These are phyloP conservation scores for Asarcornis scutulata DNA, from an alignment of 2,113 vertebrate genomes.

Conservation along the genomic window DNA sequence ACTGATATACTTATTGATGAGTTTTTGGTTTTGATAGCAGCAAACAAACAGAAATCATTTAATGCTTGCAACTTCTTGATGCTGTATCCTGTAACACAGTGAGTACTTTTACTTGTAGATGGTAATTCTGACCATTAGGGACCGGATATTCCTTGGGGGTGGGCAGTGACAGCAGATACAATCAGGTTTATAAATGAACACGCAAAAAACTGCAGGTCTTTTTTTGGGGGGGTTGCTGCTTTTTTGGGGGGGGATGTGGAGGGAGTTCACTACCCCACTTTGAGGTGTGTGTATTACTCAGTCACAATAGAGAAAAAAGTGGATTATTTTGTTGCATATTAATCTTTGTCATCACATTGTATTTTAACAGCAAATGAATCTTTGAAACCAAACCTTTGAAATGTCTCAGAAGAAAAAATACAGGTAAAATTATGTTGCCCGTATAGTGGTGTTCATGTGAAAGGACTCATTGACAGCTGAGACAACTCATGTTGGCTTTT, in stretches of 20 bases:
- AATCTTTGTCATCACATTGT: not conserved
- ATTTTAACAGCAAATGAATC: constrained; percentile 11
- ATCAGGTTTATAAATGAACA: not conserved
- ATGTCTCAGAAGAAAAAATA: constrained; percentile 31
- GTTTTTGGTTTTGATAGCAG: not conserved
- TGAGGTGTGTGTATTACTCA: not conserved
- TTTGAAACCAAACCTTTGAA: constrained; percentile 1
- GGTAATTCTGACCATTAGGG: not conserved
- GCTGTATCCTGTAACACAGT: not conserved
- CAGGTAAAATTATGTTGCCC: not conserved
- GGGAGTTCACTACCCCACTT: not conserved
- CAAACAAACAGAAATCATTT: not conserved
- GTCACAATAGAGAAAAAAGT: not conserved
- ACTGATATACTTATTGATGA: not conserved
- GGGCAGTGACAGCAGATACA: not conserved
- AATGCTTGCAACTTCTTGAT: not conserved
- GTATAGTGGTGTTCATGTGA: constrained; percentile 12
- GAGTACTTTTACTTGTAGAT: not conserved
- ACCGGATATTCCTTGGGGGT: constrained; percentile 42
- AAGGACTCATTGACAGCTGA: not conserved
- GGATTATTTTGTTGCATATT: not conserved
- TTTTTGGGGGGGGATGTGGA: not conserved
- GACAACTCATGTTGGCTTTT: not conserved
- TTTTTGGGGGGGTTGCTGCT: not conserved
- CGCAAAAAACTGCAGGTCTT: not conserved